Evolutionary conservation across 1,140 invertebrate species (phyloP), one percentile per base, ranked within the genome.

Genomic region (Melipona quadrifasciata): DNA sequence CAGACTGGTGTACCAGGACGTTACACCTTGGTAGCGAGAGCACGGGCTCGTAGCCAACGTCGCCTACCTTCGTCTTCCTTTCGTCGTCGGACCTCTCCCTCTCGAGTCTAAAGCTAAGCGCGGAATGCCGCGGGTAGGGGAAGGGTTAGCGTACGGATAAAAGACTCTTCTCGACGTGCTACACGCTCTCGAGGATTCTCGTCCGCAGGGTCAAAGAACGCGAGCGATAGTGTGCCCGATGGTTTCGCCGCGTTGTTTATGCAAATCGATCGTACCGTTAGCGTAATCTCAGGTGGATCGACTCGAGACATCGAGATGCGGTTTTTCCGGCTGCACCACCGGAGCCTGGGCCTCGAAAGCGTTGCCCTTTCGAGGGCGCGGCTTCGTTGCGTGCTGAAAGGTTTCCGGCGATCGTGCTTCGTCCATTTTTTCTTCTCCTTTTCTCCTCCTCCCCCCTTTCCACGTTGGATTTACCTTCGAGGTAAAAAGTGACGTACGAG

Each of bases 1-100:
- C 89, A 84, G 89, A 92, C 91, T 92, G 91, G 90, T 91, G 91
- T 92, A 92, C 91, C 91, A 90, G 90, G 87, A 91, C 91, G 87
- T 92, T 91, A 91, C 88, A 89, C 89, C 80, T 82, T 86, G 73
- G 80, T 72, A 79, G 87, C 86, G 89, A 82, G 82, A 79, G 86
- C 39, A 39, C 39, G 88, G 83, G 77, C 88, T 84, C 68, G 68
- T 16, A 71, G 77, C 31, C 39, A 53, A 24, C 31, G 16, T 24
- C n/a, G 55, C 11, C 24, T 8, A 24, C 24, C n/a, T 17, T 58
- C 57, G 10, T 61, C 57, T 79, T 21, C 31, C n/a, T 64, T 34
- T n/a, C 53, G 82, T 83, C 78, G 75, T 65, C 61, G n/a, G n/a
- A n/a, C n/a, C n/a, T n/a, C 81, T 87, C 70, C 71, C 67, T 78